Base-by-base conservation (phyloP, 2,113 vertebrate genomes). In the Hemiprocne comata region DNA sequence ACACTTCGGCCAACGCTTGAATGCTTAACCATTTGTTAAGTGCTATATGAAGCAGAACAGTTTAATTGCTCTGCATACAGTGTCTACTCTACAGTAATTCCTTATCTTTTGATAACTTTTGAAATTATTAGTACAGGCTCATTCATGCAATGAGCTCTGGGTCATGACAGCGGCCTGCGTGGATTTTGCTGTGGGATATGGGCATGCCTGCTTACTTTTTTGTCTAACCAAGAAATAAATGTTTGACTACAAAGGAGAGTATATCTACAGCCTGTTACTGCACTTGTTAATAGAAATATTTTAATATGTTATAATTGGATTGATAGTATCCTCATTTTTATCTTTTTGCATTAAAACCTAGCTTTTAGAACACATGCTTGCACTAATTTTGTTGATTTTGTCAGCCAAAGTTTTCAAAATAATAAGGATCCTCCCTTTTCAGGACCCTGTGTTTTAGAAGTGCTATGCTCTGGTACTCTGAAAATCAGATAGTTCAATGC, bases 1-100 rank as follows among this genome's bases (percentile, higher is more conserved):
- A 50, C 51, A 55, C 42, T 86, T 90, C 64, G 51, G 67, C 84
- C 38, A 60, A 0, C 40, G 38, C 38, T 91, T 91, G 87, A 93
- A 91, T 93, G 87, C 61, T 94, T 93, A 83, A 91, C 44, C 36
- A 90, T 94, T 95, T 96, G 74, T 85, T 90, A 87, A 89, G 71
- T 31, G 51, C 71, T 89, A 77, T 36, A 46, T 90, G 90, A 96
- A 96, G 95, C 94, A 95, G 92, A 96, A 90, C 60, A 24, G 29
- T 95, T 93, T 96, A 93, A 94, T 97, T 95, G 86, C 76, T 89
- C 69, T 92, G 72, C 51, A 50, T 54, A 21, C 29, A 58, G 58
- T 44, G 58, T 67, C 90, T 73, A 24, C 24, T 81, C 28, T 58
- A 66, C 6, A 57, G 51, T 90, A 94, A 92, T 86, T 89, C 38